phyloP scores from a whole-genome alignment of 2,888 invertebrate species.

The Epicampocera succincta region DNA sequence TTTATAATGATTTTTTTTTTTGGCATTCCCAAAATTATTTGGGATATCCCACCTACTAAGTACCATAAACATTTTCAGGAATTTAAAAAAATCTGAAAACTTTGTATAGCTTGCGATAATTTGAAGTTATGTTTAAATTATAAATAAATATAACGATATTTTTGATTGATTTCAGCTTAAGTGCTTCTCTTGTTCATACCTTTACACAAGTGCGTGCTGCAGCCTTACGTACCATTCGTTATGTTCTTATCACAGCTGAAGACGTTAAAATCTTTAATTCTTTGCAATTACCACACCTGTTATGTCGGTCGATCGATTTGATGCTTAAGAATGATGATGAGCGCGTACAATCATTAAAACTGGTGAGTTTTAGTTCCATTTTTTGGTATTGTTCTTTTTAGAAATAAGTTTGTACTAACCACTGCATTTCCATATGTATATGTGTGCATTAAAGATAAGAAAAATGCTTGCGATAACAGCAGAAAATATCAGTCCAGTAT shows the following conservation, averaged over 20 bases:
- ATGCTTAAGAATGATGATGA: conserved; percentile 95
- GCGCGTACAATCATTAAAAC: conserved; percentile 93
- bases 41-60: no score
- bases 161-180: conserved; percentile 86
- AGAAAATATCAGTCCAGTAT: conserved; percentile 86
- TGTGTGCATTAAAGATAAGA: conserved; percentile 77
- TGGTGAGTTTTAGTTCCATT: conserved; percentile 82
- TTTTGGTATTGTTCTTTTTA: neutral
- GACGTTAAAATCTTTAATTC: conserved; percentile 91
- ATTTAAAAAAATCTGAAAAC: no score
- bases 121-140: no score
- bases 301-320: conserved; percentile 93
- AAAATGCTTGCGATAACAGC: conserved; percentile 86
- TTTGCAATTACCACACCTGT: conserved; percentile 91
- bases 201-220: conserved; percentile 95
- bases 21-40: no score
- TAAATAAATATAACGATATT: neutral
- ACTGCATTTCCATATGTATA: neutral
- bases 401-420: no score
- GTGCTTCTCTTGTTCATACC: conserved; percentile 91
- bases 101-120: no score
- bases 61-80: no score
- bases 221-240: conserved; percentile 92
- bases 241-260: conserved; percentile 89
- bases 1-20: no score